Percentiles rank a stretch among this genome's conserved stretches.
phyloP scores from a whole-genome alignment of 2,888 invertebrate species.

The Pristionchus fissidentatus region DNA sequence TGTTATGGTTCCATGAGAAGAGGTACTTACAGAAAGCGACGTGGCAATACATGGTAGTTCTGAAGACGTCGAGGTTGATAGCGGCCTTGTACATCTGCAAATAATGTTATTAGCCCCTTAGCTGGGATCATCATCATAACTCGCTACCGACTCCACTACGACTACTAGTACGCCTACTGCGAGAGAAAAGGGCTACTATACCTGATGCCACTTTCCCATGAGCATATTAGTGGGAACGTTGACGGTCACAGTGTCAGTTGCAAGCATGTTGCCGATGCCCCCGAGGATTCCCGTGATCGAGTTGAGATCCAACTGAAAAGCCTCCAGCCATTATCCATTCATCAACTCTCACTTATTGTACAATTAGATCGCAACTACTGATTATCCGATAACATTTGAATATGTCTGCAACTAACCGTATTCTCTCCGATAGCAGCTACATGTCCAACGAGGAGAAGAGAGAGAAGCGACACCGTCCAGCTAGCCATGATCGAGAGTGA shows the following conservation, averaged over 20 bases:
- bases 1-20: too few species aligned
- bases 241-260: conserved; percentile 71
- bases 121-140: neutral
- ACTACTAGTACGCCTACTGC: neutral
- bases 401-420: conserved; percentile 61
- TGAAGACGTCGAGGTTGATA: conserved; percentile 75
- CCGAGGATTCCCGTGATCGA: conserved; percentile 73
- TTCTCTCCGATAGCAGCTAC: conserved; percentile 71
- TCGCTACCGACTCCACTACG: neutral
- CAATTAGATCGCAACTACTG: neutral
- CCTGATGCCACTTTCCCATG: conserved; percentile 75
- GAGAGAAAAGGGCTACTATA: conserved; percentile 34
- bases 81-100: conserved; percentile 75
- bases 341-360: neutral
- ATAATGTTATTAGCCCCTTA: neutral
- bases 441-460: conserved; percentile 33
- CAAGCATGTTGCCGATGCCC: conserved; percentile 75
- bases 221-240: conserved; percentile 73
- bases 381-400: neutral
- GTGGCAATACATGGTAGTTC: conserved; percentile 75
- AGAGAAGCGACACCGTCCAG: conserved; percentile 37
- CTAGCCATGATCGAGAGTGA: conserved; percentile 39
- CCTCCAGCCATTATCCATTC: neutral
- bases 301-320: conserved; percentile 73
- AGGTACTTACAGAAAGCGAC: conserved; percentile 74